Conservation (phyloP, 2,797 vertebrate genomes). For the Yasuhikotakia modesta region DNA sequence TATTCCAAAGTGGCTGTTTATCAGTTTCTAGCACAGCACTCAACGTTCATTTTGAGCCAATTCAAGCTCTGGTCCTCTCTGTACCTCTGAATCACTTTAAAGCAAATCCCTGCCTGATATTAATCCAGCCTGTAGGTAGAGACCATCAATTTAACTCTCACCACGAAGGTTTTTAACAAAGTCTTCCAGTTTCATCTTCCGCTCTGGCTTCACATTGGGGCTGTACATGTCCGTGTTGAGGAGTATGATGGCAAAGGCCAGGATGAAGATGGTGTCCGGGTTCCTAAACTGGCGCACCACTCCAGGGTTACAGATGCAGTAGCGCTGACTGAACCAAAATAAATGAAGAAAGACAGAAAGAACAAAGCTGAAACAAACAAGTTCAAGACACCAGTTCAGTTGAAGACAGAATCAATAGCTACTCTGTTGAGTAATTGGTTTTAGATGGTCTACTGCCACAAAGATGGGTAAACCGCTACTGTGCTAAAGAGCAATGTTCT, state of each 20-base stretch:
- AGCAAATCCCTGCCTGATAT: not conserved
- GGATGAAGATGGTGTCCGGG: slow-evolving; percentile 97
- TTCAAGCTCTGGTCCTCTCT: not conserved
- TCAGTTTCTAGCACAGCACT: slow-evolving; percentile 44
- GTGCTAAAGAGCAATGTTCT: slow-evolving; percentile 15
- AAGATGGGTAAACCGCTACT: slow-evolving; percentile 7
- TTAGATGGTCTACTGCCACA: not conserved
- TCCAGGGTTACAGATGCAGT: slow-evolving; percentile 96
- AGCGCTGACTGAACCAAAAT: slow-evolving; percentile 81
- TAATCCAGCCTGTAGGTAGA: not conserved
- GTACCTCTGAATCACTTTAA: not conserved
- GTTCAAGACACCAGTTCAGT: slow-evolving; percentile 9
- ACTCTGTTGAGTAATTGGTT: slow-evolving; percentile 16
- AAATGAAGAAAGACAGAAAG: slow-evolving; percentile 23
- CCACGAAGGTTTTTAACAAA: slow-evolving; percentile 96
- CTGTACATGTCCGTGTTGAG: slow-evolving; percentile 99
- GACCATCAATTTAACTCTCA: slow-evolving; percentile 54
- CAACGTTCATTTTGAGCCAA: slow-evolving; percentile 54
- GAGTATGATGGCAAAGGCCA: slow-evolving; percentile 96
- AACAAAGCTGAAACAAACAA: slow-evolving; percentile 6
- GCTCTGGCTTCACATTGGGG: slow-evolving; percentile 94
- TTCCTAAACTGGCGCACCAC: slow-evolving; percentile 95
- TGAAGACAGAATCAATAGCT: slow-evolving; percentile 39
- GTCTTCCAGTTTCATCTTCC: slow-evolving; percentile 98
- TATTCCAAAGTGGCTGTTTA: slow-evolving; percentile 54